These are phyloP conservation scores for Sebastes minor DNA, from an alignment of 2,797 vertebrate genomes.

Conservation along the genomic window DNA sequence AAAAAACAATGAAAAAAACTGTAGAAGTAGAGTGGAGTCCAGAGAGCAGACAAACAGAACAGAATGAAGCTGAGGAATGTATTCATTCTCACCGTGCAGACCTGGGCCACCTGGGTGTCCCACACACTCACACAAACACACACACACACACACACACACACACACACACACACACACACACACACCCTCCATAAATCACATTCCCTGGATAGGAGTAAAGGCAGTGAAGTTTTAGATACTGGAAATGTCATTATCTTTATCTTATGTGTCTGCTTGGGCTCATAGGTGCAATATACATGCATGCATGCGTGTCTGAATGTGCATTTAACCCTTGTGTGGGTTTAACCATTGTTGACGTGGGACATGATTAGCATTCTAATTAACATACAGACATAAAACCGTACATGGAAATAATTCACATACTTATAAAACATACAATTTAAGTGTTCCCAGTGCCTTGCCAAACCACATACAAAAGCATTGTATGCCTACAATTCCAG, in stretches of 20 bases:
- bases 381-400: background rate
- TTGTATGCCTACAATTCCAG: background rate
- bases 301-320: background rate
- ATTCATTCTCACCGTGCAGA: background rate
- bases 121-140: background rate
- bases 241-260: slow-evolving; percentile 45
- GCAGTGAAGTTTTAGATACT: slow-evolving; percentile 25
- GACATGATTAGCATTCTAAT: background rate
- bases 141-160: background rate
- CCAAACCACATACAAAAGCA: background rate
- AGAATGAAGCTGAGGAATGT: background rate
- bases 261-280: background rate
- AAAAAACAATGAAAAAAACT: background rate
- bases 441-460: background rate
- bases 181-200: slow-evolving; percentile 20
- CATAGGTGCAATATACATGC: background rate
- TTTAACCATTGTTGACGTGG: background rate
- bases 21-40: background rate
- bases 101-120: background rate
- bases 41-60: background rate
- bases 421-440: background rate
- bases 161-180: background rate
- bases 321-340: background rate
- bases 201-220: slow-evolving; percentile 3
- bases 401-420: background rate